Evolutionary conservation across 2,888 invertebrate species (phyloP).

Genomic region (Corbicula japonica): DNA sequence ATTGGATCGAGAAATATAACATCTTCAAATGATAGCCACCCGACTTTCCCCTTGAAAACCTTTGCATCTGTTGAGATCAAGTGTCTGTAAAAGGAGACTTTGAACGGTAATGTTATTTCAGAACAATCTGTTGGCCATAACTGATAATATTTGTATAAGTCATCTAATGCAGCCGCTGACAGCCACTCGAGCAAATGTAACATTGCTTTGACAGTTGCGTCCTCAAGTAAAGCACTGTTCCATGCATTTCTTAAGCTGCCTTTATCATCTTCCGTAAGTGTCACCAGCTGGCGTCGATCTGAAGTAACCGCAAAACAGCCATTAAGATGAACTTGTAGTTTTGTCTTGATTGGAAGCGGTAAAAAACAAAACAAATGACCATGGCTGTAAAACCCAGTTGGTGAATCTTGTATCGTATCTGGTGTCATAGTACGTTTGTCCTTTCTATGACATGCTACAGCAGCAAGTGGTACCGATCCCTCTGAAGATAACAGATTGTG

Average conservation of each 20-base stretch:
- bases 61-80: not conserved
- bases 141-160: not conserved
- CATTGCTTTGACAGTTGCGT: constrained; percentile 47
- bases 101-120: not conserved
- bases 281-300: constrained; percentile 74
- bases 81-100: not conserved
- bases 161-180: too few relatives aligned
- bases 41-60: not conserved
- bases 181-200: constrained; percentile 31
- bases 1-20: constrained; percentile 16
- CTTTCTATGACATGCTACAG: constrained; percentile 11
- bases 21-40: constrained; percentile 7
- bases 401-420: too few relatives aligned
- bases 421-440: not conserved
- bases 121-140: constrained; percentile 8
- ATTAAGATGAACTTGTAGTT: constrained; percentile 79
- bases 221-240: constrained; percentile 51
- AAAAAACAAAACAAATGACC: constrained; percentile 68
- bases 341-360: constrained; percentile 80
- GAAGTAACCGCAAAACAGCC: constrained; percentile 70
- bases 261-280: constrained; percentile 78
- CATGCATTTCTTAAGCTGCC: constrained; percentile 25
- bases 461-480: constrained; percentile 13
- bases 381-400: constrained; percentile 11
- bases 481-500: not conserved